Evolutionary conservation across 2,888 invertebrate species (phyloP).

Genomic region (Camponotus fellah): DNA sequence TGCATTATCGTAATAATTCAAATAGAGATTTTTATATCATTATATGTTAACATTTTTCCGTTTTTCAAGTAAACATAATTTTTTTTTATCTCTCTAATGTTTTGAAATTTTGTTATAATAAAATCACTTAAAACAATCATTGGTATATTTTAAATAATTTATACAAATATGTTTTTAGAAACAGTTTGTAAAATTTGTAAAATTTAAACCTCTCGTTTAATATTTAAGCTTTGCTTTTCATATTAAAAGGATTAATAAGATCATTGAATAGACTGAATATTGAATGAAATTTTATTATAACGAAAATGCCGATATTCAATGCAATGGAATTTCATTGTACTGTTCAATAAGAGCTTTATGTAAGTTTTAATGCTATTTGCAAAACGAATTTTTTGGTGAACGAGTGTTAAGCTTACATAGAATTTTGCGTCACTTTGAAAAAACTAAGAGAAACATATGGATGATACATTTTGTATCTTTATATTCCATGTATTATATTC

Average conservation of each 20-base stretch:
- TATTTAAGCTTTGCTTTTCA: neutral
- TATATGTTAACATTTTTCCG: neutral
- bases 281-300: conserved; percentile 39
- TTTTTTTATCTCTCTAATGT: neutral
- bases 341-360: conserved; percentile 40
- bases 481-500: neutral
- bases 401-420: conserved; percentile 16
- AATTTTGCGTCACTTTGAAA: conserved; percentile 1
- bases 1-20: conserved; percentile 10
- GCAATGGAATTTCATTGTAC: conserved; percentile 43
- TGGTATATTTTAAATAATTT: neutral
- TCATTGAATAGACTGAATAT: neutral
- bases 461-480: conserved; percentile 6
- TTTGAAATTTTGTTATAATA: neutral
- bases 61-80: conserved; percentile 3
- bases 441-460: neutral
- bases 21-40: conserved; percentile 27
- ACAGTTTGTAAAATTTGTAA: conserved; percentile 4
- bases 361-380: conserved; percentile 28
- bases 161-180: neutral
- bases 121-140: neutral
- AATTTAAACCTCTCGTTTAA: neutral
- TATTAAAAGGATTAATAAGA: conserved; percentile 13
- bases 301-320: conserved; percentile 34
- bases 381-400: neutral